These are phyloP conservation scores for Sphaerophoria taeniata DNA, from an alignment of 2,888 invertebrate genomes.

Conservation along the genomic window DNA sequence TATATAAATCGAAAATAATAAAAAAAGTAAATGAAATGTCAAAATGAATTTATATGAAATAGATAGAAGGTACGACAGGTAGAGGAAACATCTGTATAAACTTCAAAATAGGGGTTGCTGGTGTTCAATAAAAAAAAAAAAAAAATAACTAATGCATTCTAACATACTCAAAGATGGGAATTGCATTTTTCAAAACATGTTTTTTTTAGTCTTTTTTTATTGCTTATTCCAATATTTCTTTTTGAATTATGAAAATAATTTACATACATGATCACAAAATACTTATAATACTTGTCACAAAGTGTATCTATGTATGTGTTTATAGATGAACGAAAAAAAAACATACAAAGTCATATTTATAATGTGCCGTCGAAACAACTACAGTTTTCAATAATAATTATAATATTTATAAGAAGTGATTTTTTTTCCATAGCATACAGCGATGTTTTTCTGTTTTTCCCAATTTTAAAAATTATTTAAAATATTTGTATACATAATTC, in stretches of 20 bases:
- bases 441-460: slow-evolving; percentile 9
- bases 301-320: too few relatives aligned
- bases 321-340: slow-evolving; percentile 49
- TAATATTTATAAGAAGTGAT: slow-evolving; percentile 3
- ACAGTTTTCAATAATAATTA: slow-evolving; percentile 18
- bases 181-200: slow-evolving; percentile 29
- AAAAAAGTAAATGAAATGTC: slow-evolving; percentile 2
- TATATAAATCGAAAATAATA: not conserved
- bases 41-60: slow-evolving; percentile 54
- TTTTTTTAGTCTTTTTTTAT: slow-evolving; percentile 13
- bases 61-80: slow-evolving; percentile 58
- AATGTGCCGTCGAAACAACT: slow-evolving; percentile 63
- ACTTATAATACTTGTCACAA: slow-evolving; percentile 47
- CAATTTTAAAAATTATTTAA: slow-evolving; percentile 21
- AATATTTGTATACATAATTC: slow-evolving; percentile 30
- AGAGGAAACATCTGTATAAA: slow-evolving; percentile 47
- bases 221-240: slow-evolving; percentile 11
- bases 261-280: slow-evolving; percentile 46
- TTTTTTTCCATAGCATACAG: slow-evolving; percentile 45
- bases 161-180: slow-evolving; percentile 62
- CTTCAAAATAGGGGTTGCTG: slow-evolving; percentile 73
- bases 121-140: slow-evolving; percentile 60
- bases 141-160: slow-evolving; percentile 66
- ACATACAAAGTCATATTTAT: slow-evolving; percentile 4
- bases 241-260: slow-evolving; percentile 32